Evolutionary conservation across 1,140 invertebrate genomes (phyloP).

Genomic region (Periplaneta americana): DNA sequence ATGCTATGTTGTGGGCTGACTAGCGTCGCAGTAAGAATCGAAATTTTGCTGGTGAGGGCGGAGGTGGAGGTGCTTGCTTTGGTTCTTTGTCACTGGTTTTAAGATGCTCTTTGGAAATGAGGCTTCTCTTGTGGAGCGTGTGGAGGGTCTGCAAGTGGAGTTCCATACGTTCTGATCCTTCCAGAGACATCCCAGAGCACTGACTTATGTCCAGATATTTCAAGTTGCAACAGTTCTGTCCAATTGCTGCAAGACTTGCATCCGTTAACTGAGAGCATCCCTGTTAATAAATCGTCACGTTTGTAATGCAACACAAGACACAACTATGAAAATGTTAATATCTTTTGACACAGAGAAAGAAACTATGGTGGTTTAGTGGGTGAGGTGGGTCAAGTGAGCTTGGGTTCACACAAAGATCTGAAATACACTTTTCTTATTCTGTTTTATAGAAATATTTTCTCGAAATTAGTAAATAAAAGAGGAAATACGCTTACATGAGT

Average conservation of each 20-base stretch:
- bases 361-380: too few relatives aligned
- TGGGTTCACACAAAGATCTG: too few relatives aligned
- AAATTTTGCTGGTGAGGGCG: not conserved
- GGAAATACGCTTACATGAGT: too few relatives aligned
- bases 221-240: constrained; percentile 47
- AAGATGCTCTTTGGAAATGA: not conserved
- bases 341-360: too few relatives aligned
- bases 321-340: too few relatives aligned
- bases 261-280: constrained; percentile 62
- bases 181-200: constrained; percentile 47
- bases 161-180: constrained; percentile 19
- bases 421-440: too few relatives aligned
- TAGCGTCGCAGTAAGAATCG: not conserved
- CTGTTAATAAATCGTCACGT: constrained; percentile 35
- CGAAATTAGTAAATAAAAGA: too few relatives aligned
- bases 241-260: constrained; percentile 49
- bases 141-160: not conserved
- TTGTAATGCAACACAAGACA: too few relatives aligned
- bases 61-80: not conserved
- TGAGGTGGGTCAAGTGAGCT: too few relatives aligned
- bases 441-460: too few relatives aligned
- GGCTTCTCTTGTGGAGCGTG: not conserved
- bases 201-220: constrained; percentile 51
- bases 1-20: too few relatives aligned
- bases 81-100: not conserved